Conservation (phyloP, 1,140 invertebrate genomes). For the Acromyrmex heyeri region DNA sequence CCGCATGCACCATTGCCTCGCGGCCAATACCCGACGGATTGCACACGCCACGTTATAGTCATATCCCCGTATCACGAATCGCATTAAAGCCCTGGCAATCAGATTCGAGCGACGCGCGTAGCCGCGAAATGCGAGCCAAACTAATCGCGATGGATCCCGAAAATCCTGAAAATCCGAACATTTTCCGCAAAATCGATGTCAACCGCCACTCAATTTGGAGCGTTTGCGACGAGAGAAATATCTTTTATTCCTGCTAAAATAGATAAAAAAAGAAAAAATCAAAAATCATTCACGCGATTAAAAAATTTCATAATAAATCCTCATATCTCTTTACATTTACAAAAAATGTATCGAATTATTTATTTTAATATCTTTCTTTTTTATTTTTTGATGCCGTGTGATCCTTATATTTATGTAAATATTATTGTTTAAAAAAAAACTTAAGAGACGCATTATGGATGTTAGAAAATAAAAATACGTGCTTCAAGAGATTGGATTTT, state of each 20-base stretch:
- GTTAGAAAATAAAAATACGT: neutral
- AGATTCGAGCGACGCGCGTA: conserved; percentile 58
- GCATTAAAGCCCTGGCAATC: conserved; percentile 69
- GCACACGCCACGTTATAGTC: conserved; percentile 71
- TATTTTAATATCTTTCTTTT: neutral
- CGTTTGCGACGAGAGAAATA: neutral
- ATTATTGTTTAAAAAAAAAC: neutral
- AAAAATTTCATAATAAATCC: neutral
- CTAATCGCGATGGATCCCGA: conserved; percentile 57
- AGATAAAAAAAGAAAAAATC: neutral
- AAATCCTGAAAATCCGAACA: conserved; percentile 48
- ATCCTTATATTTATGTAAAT: neutral
- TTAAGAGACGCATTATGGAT: neutral
- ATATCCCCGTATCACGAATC: conserved; percentile 66
- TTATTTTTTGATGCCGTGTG: too few species aligned
- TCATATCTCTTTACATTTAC: neutral
- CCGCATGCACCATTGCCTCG: conserved; percentile 77
- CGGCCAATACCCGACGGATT: conserved; percentile 73
- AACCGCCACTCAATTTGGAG: conserved; percentile 3
- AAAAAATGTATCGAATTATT: neutral
- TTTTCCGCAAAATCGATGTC: conserved; percentile 1
- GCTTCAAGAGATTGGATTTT: neutral
- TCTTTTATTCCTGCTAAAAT: neutral
- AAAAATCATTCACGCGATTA: neutral
- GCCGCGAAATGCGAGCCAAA: conserved; percentile 49